Evolutionary conservation across 2,113 vertebrate species (phyloP).

Genomic region (Accipiter cooperii): DNA sequence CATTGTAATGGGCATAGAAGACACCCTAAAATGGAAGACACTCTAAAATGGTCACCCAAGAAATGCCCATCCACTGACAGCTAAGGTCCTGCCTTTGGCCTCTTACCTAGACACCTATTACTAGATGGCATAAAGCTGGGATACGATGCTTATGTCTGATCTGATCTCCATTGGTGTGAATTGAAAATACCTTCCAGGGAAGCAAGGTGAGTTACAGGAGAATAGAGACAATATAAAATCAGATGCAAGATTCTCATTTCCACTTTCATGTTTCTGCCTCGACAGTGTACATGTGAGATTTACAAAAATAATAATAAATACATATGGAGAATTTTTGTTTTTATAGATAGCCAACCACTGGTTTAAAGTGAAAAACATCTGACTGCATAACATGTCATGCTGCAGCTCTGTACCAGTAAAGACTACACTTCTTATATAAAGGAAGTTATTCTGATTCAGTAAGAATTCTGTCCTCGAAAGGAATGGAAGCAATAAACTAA

Average conservation of each 20-base stretch:
- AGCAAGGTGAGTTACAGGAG: background rate
- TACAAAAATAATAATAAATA: background rate
- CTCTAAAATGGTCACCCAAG: background rate
- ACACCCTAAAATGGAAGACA: background rate
- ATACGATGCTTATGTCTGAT: background rate
- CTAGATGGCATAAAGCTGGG: background rate
- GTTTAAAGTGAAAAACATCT: background rate
- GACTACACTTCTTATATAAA: background rate
- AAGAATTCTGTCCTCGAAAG: background rate
- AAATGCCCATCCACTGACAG: background rate
- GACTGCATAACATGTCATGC: background rate
- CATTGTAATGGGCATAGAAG: background rate
- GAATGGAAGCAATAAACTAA: conserved; percentile 20
- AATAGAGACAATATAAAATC: background rate
- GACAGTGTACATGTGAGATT: background rate
- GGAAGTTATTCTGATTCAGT: background rate
- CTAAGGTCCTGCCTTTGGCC: background rate
- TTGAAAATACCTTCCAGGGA: background rate
- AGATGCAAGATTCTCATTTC: background rate
- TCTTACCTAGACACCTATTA: background rate
- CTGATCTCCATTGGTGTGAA: background rate
- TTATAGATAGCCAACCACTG: background rate
- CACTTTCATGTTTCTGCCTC: background rate
- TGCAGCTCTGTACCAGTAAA: background rate
- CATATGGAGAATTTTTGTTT: background rate